Base-by-base conservation (phyloP, 2,113 vertebrate species). In the Hystrix brachyura region DNA sequence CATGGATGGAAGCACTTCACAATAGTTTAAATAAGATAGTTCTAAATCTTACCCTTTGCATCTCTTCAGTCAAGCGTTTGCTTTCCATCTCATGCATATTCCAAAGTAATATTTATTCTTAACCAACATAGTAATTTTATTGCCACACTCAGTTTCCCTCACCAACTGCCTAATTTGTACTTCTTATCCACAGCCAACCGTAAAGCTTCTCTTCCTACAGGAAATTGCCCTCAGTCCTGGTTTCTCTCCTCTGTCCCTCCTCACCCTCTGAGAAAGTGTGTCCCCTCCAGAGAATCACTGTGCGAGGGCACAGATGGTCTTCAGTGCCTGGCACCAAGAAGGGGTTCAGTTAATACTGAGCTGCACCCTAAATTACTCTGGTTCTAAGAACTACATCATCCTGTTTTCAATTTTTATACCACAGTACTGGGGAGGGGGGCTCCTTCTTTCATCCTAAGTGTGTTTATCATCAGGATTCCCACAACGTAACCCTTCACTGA, bases 371-470 rank as follows among this genome's bases (percentile, higher is more conserved):
- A 74, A 86, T 64, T 87, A 65, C 57, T 95, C 53, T 83, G 76
- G 95, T 85, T 96, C 83, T 92, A 81, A 67, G 84, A 92, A 94
- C 95, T 95, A 92, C 55, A 95, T 97, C 96, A 97, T 94, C 51
- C 95, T 97, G 92, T 97, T 97, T 98, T 97, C 94, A 97, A 96
- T 97, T 97, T 97, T 95, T 72, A n/a, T 90, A 38, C 81, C 97
- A 91, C 94, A 94, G 12, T 92, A 55, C n/a, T 84, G 60, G 55
- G 81, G 55, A 11, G 67, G 76, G 60, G 59, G 29, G 21, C 82
- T 80, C 46, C 32, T 89, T 78, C 94, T 94, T 96, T 97, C 92
- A 95, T 97, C 96, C 81, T 51, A 43, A 97, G 57, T 95, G 59
- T 97, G 95, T 97, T 97, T 97, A 88, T 95, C 96, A 95, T 97